phyloP scores from a whole-genome alignment of 37 sponge, comb jelly and placozoan genomes.

The Hexactinellida sp. region DNA sequence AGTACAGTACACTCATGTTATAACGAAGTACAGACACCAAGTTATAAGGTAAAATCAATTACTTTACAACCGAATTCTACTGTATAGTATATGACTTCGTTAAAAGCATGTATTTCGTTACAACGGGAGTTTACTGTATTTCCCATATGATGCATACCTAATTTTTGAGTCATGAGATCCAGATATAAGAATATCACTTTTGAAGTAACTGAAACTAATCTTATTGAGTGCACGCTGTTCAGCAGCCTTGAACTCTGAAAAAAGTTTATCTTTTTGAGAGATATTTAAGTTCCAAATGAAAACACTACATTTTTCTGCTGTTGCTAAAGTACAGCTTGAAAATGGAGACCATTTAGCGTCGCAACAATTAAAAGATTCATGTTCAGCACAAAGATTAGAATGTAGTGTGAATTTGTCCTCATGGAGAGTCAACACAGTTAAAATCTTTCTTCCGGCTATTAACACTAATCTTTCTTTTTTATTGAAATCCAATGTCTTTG shows the following conservation, averaged over 20 bases:
- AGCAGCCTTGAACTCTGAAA: background rate
- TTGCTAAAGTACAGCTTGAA: background rate
- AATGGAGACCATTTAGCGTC: constrained; percentile 7
- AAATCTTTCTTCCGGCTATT: background rate
- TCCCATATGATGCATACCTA: background rate
- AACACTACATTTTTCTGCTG: constrained; percentile 12
- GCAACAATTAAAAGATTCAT: background rate
- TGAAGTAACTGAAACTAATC: background rate
- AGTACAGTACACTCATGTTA: no score
- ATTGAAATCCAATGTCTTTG: background rate
- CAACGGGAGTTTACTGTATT: background rate
- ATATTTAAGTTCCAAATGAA: background rate
- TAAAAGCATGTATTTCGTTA: no score
- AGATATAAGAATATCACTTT: background rate
- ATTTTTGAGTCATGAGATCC: background rate
- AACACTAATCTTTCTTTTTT: background rate
- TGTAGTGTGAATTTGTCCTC: background rate
- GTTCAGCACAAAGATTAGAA: background rate
- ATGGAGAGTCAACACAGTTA: background rate
- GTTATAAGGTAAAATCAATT: no score
- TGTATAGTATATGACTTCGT: no score
- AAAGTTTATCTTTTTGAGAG: background rate
- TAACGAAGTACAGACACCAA: no score
- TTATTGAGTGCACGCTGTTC: background rate
- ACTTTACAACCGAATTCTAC: no score